Conservation (phyloP, 1,140 invertebrate species). For the Lepidurus arcticus region DNA sequence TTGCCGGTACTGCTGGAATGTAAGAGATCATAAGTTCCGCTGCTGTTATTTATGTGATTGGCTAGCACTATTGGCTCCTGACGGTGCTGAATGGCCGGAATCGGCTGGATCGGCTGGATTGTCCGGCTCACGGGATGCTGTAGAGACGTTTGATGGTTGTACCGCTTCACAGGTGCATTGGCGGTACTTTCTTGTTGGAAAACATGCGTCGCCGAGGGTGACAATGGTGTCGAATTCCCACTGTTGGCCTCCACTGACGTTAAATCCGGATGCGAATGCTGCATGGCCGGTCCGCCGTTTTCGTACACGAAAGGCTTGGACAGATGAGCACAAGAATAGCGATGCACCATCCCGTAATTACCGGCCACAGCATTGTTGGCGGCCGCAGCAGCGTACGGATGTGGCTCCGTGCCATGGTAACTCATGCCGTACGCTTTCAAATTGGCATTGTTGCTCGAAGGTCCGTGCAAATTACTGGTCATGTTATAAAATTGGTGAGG, state of each 20-base stretch:
- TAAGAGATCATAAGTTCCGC: background rate
- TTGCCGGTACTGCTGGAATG: too few relatives aligned
- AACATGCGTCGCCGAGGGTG: background rate
- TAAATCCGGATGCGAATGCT: background rate
- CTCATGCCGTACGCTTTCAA: background rate
- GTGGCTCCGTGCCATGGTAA: background rate
- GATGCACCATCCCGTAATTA: slow-evolving; percentile 10
- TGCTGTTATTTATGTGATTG: background rate
- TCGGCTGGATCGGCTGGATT: background rate
- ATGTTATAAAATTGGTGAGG: slow-evolving; percentile 7
- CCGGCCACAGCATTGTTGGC: background rate
- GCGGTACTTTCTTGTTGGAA: background rate
- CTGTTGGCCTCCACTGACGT: background rate
- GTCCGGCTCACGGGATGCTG: background rate
- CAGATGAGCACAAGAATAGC: background rate
- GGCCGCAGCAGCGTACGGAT: background rate
- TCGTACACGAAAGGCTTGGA: background rate
- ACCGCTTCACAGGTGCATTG: background rate
- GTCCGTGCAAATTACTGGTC: background rate
- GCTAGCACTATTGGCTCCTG: background rate
- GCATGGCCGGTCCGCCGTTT: background rate
- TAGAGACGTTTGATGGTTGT: background rate
- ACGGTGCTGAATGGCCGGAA: background rate
- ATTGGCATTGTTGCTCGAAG: background rate
- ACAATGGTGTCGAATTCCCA: background rate